Evolutionary conservation across 1,140 invertebrate species (phyloP).

Genomic region (Aphelinus certus): DNA sequence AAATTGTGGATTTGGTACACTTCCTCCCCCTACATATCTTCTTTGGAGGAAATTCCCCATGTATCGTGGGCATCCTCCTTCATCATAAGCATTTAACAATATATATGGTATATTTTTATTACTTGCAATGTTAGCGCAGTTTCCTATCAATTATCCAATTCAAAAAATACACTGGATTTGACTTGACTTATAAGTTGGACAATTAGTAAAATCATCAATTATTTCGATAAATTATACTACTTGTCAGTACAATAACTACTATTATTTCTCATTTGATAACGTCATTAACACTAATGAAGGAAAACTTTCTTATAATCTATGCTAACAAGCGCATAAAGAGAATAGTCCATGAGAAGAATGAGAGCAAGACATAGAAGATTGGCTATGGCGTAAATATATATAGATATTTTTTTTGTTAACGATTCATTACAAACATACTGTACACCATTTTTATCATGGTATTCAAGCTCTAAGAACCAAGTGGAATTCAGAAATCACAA

Average conservation of each 20-base stretch:
- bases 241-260: constrained; percentile 7
- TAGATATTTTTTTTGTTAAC: constrained; percentile 6
- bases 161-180: constrained; percentile 21
- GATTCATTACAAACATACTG: constrained; percentile 16
- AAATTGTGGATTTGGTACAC: too few species aligned
- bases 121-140: constrained; percentile 5
- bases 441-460: constrained; percentile 26
- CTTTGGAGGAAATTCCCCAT: too few species aligned
- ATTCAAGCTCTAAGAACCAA: constrained; percentile 30
- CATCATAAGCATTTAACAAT: background rate
- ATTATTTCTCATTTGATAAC: constrained; percentile 1
- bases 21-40: too few species aligned
- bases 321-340: constrained; percentile 16
- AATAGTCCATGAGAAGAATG: constrained; percentile 20
- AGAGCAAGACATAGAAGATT: constrained; percentile 29
- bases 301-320: background rate
- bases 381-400: constrained; percentile 16
- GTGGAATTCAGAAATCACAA: constrained; percentile 9
- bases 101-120: background rate
- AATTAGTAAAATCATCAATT: constrained; percentile 21
- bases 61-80: background rate
- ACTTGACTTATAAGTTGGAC: background rate
- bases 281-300: constrained; percentile 7
- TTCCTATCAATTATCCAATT: constrained; percentile 1
- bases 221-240: constrained; percentile 7